Evolutionary conservation across 2,113 vertebrate species (phyloP).

Genomic region (Oncorhynchus tshawytscha): DNA sequence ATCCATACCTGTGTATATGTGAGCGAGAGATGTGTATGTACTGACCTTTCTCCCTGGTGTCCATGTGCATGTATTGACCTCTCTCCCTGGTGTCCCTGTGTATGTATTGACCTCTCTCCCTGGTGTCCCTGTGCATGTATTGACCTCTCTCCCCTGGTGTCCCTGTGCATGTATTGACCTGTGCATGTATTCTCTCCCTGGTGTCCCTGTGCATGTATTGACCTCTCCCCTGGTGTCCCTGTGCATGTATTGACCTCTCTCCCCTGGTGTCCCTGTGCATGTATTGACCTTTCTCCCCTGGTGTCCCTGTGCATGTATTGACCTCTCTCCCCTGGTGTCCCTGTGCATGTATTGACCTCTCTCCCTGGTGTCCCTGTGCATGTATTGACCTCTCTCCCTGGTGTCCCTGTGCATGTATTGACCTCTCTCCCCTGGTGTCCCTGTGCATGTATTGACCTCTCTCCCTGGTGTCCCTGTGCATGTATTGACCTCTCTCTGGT

Average conservation of each 20-base stretch:
- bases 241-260: constrained; percentile 37
- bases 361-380: constrained; percentile 44
- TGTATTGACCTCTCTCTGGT: neutral
- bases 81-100: neutral
- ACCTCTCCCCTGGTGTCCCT: neutral
- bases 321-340: constrained; percentile 2
- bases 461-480: no score
- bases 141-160: neutral
- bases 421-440: neutral
- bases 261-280: constrained; percentile 44
- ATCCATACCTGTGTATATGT: neutral
- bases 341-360: constrained; percentile 38
- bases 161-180: constrained; percentile 41
- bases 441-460: no score
- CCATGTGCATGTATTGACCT: no score
- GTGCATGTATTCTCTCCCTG: neutral
- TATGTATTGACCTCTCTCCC: constrained; percentile 34
- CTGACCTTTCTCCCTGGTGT: no score
- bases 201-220: constrained; percentile 43
- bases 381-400: neutral
- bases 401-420: constrained; percentile 43
- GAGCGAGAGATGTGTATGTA: neutral
- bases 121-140: constrained; percentile 44
- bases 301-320: constrained; percentile 42
- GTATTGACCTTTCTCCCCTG: neutral